These are phyloP conservation scores for Nannospalax galili DNA, from an alignment of 2,113 vertebrate species.

Conservation along the genomic window DNA sequence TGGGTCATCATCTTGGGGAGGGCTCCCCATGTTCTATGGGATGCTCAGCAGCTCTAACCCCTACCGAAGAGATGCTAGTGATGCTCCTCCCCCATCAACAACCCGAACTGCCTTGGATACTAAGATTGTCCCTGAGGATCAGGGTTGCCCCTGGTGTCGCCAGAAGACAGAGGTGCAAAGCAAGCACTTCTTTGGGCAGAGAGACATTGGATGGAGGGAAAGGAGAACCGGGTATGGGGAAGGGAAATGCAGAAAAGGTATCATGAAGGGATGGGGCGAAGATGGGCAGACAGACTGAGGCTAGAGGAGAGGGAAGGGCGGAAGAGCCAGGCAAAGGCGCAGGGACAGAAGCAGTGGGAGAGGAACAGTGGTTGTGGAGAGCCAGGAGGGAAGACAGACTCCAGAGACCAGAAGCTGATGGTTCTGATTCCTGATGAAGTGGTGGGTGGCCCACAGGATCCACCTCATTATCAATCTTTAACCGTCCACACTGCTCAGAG, in stretches of 20 bases:
- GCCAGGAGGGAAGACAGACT: neutral
- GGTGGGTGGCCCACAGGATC: neutral
- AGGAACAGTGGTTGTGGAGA: neutral
- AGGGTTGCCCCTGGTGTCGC: rapidly evolving
- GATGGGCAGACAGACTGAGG: too few species aligned
- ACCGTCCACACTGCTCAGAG: rapidly evolving
- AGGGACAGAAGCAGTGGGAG: neutral
- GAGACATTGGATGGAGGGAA: neutral
- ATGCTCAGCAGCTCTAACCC: neutral
- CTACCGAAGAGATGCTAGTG: neutral
- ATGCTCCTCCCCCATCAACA: neutral
- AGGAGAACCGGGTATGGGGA: rapidly evolving
- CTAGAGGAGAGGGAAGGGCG: neutral
- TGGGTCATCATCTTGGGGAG: rapidly evolving
- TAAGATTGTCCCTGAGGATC: neutral
- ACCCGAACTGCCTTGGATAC: neutral
- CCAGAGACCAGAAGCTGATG: neutral
- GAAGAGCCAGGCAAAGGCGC: neutral
- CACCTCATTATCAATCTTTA: rapidly evolving
- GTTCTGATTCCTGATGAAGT: neutral
- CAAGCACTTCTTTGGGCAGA: rapidly evolving
- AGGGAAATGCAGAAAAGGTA: neutral
- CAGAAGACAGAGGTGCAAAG: neutral
- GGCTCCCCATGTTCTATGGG: rapidly evolving
- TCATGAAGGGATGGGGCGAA: too few species aligned